These are phyloP conservation scores for Nemotelus pantherinus DNA, from an alignment of 2,888 invertebrate species.

Conservation along the genomic window DNA sequence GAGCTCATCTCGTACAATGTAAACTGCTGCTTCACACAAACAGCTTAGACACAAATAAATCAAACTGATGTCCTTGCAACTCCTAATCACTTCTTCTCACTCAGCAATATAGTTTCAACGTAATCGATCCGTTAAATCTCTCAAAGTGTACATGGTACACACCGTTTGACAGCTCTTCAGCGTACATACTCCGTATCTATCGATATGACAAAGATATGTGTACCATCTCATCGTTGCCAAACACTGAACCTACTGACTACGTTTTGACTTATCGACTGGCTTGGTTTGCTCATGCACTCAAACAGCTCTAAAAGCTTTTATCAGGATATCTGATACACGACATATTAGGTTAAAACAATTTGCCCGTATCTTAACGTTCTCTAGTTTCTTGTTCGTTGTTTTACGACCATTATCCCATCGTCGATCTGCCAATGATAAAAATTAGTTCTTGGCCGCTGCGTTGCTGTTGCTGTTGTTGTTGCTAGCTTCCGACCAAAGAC, in stretches of 20 bases:
- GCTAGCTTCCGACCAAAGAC: background rate
- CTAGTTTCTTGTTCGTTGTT: background rate
- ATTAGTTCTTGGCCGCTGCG: slow-evolving; percentile 23
- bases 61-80: background rate
- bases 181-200: slow-evolving; percentile 1
- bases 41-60: too few species aligned
- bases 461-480: background rate
- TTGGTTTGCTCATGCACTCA: slow-evolving; percentile 22
- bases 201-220: background rate
- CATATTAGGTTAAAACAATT: slow-evolving; percentile 38
- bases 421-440: slow-evolving; percentile 32
- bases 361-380: slow-evolving; percentile 33
- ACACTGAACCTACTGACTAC: background rate
- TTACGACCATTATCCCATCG: slow-evolving; percentile 15
- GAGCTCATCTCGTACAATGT: too few species aligned
- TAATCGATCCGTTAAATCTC: slow-evolving; percentile 14
- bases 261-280: background rate
- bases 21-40: too few species aligned
- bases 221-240: background rate
- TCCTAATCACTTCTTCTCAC: background rate
- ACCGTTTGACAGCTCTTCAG: background rate
- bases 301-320: slow-evolving; percentile 40
- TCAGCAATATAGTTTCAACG: background rate
- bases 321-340: slow-evolving; percentile 36
- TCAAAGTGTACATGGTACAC: background rate